Evolutionary conservation across 2,888 invertebrate genomes (phyloP).

Genomic region (Drosophila affinis): DNA sequence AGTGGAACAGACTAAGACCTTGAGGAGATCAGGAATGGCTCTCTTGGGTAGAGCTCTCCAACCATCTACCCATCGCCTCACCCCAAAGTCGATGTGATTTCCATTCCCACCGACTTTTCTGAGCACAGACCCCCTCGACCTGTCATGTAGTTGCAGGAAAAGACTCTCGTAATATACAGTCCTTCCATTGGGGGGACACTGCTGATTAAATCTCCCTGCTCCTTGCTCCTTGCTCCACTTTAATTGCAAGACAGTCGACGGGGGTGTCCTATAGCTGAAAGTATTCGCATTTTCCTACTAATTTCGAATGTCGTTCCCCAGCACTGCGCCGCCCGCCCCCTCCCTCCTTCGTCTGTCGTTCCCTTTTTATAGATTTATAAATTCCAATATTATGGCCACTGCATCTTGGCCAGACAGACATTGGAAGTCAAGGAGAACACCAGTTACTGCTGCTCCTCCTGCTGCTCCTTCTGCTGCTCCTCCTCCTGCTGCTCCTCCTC

Average conservation of each 20-base stretch:
- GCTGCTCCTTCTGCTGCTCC: too few species aligned
- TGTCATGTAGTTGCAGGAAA: too few species aligned
- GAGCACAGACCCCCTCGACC: too few species aligned
- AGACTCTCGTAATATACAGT: too few species aligned
- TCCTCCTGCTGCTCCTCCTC: constrained; percentile 7
- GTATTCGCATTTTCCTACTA: constrained; percentile 39
- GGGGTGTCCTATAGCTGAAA: constrained; percentile 25
- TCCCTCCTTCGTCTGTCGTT: constrained; percentile 1
- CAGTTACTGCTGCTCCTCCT: constrained; percentile 17
- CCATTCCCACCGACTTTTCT: too few species aligned
- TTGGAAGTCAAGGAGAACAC: constrained; percentile 56
- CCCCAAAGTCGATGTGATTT: too few species aligned
- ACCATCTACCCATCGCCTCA: too few species aligned
- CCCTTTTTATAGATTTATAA: constrained; percentile 48
- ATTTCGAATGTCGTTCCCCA: constrained; percentile 11
- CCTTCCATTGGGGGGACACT: not conserved
- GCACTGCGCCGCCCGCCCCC: not conserved
- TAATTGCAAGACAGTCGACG: constrained; percentile 32
- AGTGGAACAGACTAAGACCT: too few species aligned
- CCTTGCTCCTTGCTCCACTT: constrained; percentile 20
- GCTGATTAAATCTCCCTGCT: constrained; percentile 31
- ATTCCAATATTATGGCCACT: constrained; percentile 45
- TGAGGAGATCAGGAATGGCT: too few species aligned
- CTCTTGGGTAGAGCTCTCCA: too few species aligned
- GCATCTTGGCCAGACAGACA: constrained; percentile 53